These are phyloP conservation scores for Chloroclysta siterata DNA, from an alignment of 2,888 invertebrate genomes.

Conservation along the genomic window DNA sequence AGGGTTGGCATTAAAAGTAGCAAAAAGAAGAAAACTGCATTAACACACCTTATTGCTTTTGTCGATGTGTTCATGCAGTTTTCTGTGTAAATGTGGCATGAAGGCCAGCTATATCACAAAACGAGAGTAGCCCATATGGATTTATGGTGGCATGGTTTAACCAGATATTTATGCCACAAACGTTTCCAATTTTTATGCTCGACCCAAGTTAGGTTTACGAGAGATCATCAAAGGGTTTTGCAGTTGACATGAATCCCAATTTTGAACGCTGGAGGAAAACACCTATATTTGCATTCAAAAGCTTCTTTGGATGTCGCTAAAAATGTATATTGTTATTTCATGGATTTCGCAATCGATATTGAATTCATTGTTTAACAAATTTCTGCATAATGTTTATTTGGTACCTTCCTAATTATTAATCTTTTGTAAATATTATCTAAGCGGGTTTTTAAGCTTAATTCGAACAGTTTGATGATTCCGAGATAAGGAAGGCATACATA, in stretches of 20 bases:
- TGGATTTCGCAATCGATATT: too few species aligned
- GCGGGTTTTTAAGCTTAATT: too few species aligned
- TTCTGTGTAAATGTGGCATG: conserved; percentile 14
- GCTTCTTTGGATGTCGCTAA: conserved; percentile 22
- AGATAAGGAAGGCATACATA: too few species aligned
- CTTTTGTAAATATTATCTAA: too few species aligned
- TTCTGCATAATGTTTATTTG: too few species aligned
- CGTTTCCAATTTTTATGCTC: conserved; percentile 45
- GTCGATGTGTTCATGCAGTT: not conserved
- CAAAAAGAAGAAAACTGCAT: too few species aligned
- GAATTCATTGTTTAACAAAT: too few species aligned
- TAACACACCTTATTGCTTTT: too few species aligned
- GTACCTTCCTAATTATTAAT: too few species aligned
- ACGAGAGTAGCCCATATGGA: conserved; percentile 33
- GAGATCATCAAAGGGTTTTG: conserved; percentile 44
- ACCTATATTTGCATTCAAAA: conserved; percentile 36
- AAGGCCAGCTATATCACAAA: conserved; percentile 29
- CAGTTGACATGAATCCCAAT: conserved; percentile 40
- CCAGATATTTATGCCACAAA: conserved; percentile 36
- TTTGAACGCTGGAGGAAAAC: conserved; percentile 38
- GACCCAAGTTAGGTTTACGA: conserved; percentile 42
- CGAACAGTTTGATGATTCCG: too few species aligned
- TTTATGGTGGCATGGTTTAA: conserved; percentile 36
- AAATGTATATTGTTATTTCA: too few species aligned
- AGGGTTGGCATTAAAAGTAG: too few species aligned